Base-by-base conservation (phyloP, 2,797 vertebrate genomes). In the Cephalopachus bancanus region DNA sequence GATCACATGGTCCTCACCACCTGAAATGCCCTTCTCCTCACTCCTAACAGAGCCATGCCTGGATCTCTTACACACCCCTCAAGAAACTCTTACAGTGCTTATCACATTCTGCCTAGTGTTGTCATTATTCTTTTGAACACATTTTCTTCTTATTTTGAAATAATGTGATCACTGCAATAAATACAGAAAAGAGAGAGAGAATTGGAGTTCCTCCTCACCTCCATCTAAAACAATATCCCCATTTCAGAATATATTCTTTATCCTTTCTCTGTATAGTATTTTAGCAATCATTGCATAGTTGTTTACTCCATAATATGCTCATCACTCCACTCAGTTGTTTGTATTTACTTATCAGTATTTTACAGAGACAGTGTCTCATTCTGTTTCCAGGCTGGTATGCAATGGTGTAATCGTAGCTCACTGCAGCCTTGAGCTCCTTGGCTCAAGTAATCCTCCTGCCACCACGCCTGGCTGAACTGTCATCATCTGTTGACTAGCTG, bases 101-200 rank as follows among this genome's bases (percentile, higher is more conserved):
- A 19, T 10, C 22, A 60, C 12, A 28, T 69, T 65, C 24, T 33
- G 78, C 44, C 78, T 51, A 20, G 11, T 11, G 15, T 6, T 83
- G 7, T 10, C 4, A 55, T 59, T 65, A 19, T 78, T 74, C 65
- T 62, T 86, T 53, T 0, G 33, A 87, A 59, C 30, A 75, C 10
- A 55, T 85, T 89, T 84, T 71, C 30, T 93, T 83, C 60, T 76
- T 53, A 49, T 55, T 62, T 89, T 1, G 93, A 88, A 94, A 51
- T 26, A 78, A 71, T 22, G 12, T 53, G 60, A 57, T 53, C 57
- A 69, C 15, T 60, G 22, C 3, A 44, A 67, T 78, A 44, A 76
- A 72, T 22, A 71, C 0, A 89, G 30, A 14, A 83, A 67, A 71
- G 17, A 60, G 37, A 72, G 88, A 86, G 64, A 51, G 84, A 62